phyloP scores from a whole-genome alignment of 2,888 invertebrate genomes.

The Neoascia interrupta region DNA sequence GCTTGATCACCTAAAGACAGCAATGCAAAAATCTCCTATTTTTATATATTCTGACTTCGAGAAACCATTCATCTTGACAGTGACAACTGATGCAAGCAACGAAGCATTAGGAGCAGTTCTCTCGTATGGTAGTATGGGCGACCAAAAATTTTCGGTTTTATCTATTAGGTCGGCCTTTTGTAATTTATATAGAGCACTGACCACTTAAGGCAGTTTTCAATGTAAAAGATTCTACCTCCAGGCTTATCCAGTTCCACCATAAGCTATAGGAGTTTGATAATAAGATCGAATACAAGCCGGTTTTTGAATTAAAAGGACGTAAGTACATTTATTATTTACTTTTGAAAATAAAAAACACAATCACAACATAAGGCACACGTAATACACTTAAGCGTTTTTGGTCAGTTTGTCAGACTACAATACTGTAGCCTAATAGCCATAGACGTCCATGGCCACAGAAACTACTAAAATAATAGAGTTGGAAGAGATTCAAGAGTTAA shows the following conservation, averaged over 20 bases:
- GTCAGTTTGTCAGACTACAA: no score
- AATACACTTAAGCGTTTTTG: no score
- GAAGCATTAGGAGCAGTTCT: constrained; percentile 1
- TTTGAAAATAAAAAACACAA: no score
- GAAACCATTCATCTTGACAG: no score
- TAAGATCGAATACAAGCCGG: constrained; percentile 29
- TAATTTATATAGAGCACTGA: background rate
- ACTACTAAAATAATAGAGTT: no score
- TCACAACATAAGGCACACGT: no score
- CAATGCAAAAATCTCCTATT: background rate
- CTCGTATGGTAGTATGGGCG: background rate
- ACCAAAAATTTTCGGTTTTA: background rate
- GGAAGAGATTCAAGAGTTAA: background rate
- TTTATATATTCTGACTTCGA: no score
- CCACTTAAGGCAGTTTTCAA: constrained; percentile 5
- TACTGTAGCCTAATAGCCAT: no score
- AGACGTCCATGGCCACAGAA: no score
- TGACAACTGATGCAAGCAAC: background rate
- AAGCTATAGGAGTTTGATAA: constrained; percentile 11
- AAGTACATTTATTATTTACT: no score
- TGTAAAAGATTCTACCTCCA: no score
- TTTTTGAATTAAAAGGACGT: no score
- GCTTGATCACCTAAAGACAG: background rate
- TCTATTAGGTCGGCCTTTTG: background rate
- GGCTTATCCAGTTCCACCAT: background rate